Base-by-base conservation (phyloP, 2,113 vertebrate genomes). In the Elgaria multicarinata region DNA sequence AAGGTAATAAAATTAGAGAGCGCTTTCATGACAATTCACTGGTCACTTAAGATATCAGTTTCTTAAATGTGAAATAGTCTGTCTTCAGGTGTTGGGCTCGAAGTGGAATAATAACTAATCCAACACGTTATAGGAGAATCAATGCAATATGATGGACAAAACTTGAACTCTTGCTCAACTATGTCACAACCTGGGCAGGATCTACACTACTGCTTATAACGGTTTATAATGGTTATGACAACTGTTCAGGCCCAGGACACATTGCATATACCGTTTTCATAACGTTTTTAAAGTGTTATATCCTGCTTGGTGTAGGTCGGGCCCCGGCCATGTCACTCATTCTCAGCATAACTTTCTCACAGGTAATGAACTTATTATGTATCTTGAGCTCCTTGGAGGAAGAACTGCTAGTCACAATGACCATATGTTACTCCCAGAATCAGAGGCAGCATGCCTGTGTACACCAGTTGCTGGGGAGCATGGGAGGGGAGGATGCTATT, bases 1-100 rank as follows among this genome's bases (percentile, higher is more conserved):
- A 26, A 85, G 28, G 5, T 90, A 90, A 46, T 95, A 93, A 90
- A 94, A 94, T 3, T 84, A 88, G 2, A 92, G 71, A 91, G 67
- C 64, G 14, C 78, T 72, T 71, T 83, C 18, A 50, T 33, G 75
- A 89, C 31, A 53, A 26, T 72, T 44, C 13, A 67, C 28, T 78
- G 5, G 9, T 8, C 78, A 71, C 39, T 46, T 83, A 6, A n/a
- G 13, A n/a, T 46, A 62, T n/a, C 20, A 16, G 39, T 66, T 39
- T 76, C 42, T 7, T 44, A 77, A 64, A 62, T 89, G 33, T 46
- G 28, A 62, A 26, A 50, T 24, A 82, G 10, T 1, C 31, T 46
- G 6, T 3, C 22, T 88, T 44, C 22, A 50, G 71, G n/a, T 75
- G 22, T 26, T 75, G 22, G 2, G 33, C 10, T 64, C 77, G 6